Percentiles rank a stretch among this genome's conserved stretches.
Evolutionary conservation across 2,797 vertebrate species (phyloP).

Genomic region (Smutsia gigantea): DNA sequence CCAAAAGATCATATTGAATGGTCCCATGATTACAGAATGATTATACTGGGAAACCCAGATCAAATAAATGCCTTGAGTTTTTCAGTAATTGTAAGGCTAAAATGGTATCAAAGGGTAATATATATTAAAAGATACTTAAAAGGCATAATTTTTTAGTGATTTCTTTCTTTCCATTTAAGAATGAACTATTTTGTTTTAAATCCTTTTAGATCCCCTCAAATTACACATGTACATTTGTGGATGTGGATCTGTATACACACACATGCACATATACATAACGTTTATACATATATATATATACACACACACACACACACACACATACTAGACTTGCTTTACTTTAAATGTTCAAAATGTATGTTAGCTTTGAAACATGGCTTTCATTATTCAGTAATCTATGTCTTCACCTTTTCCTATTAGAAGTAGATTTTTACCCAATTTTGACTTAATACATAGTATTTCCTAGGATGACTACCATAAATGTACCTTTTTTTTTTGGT

Average conservation of each 20-base stretch:
- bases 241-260: not conserved
- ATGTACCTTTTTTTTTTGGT: not conserved
- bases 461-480: not conserved
- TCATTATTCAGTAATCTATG: not conserved
- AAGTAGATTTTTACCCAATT: not conserved
- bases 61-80: not conserved
- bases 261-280: not conserved
- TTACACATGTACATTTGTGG: not conserved
- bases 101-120: not conserved
- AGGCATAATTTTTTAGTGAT: not conserved
- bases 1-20: not conserved
- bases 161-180: not conserved
- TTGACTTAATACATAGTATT: not conserved
- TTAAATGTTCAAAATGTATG: constrained; percentile 1
- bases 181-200: not conserved
- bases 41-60: not conserved
- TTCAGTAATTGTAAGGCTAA: constrained; percentile 5
- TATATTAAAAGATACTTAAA: not conserved
- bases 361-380: not conserved
- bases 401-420: not conserved
- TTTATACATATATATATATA: not conserved
- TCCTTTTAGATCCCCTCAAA: not conserved
- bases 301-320: not conserved
- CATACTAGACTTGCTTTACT: not conserved
- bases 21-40: not conserved